Evolutionary conservation across 2,113 vertebrate species (phyloP), one percentile per base, ranked within the genome.

Genomic region (Saccopteryx leptura): DNA sequence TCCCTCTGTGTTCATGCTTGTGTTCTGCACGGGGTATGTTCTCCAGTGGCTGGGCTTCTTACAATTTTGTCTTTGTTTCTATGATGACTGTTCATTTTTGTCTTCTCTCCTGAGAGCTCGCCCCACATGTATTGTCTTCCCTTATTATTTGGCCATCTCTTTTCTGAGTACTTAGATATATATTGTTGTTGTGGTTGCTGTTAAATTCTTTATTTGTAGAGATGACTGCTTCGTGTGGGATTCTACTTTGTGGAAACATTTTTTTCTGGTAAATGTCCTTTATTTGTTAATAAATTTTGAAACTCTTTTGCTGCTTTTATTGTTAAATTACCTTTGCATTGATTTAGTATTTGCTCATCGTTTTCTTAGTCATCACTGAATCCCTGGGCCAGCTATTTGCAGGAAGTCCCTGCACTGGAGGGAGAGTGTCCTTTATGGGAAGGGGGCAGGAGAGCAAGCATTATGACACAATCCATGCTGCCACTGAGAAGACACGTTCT

Each of bases 271-370:
- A 71, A 80, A 28, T 54, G 54, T 33, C 92, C 54, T 76, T 65
- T 56, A 60, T 48, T 74, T 86, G 60, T 56, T 88, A 24, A 15
- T 85, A 87, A 76, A 33, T 50, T 88, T 48, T 90, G 52, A 72
- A 52, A 58, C 0, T n/a, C 56, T 86, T 54, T 91, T 89, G 81
- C 48, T 80, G 48, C 82, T 96, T 86, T 75, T 69, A 63, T 82
- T 93, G 72, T 92, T 82, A 79, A 89, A 89, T 33, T 87, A 72
- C 14, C 15, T 96, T 95, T 74, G 46, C 48, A 86, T 79, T 90
- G 8, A 93, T 71, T 69, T 68, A 46, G 19, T 33, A 52, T 15
- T 13, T 91, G 4, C 33, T 88, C 31, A 28, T 28, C 72, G 4
- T 84, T 91, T 60, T 75, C 28, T 75, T 31, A 66, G 60, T 75